A percentile compares a stretch with the other conserved stretches of the same genome.
phyloP scores from a whole-genome alignment of 2,113 vertebrate species.

The Sialia sialis region DNA sequence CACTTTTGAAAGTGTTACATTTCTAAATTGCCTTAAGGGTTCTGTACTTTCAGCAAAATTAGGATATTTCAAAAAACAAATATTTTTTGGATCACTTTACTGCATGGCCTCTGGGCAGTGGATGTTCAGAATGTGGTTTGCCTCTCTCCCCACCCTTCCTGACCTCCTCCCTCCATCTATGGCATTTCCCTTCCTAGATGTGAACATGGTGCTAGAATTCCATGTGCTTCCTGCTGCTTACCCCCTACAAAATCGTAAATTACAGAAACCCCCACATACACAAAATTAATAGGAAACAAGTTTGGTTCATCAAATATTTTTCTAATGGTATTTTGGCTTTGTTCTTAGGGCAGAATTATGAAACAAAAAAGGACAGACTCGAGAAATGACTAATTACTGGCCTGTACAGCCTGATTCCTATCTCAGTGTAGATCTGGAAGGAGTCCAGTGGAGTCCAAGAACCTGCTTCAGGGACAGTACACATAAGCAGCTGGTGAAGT shows the following conservation, averaged over 20 bases:
- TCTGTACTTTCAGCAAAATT: background rate
- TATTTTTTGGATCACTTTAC: background rate
- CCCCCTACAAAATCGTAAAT: background rate
- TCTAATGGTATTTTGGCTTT: background rate
- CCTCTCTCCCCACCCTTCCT: background rate
- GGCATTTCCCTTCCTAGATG: background rate
- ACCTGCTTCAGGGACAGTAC: background rate
- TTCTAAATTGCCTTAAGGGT: background rate
- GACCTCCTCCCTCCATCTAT: background rate
- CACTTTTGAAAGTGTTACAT: background rate
- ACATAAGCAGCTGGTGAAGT: background rate
- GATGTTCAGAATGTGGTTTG: background rate
- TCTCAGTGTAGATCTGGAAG: background rate
- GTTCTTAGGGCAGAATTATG: background rate
- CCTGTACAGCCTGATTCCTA: background rate
- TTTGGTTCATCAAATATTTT: background rate
- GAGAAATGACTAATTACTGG: background rate
- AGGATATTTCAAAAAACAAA: background rate
- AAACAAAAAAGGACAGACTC: background rate
- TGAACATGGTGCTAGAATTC: background rate
- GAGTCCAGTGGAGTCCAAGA: background rate
- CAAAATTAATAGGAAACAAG: background rate
- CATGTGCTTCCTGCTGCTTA: background rate
- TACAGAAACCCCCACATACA: background rate
- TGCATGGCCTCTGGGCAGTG: background rate